A percentile compares a stretch with the other conserved stretches of the same genome.
Conservation (phyloP, 2,888 invertebrate species). For the Tineola bisselliella region DNA sequence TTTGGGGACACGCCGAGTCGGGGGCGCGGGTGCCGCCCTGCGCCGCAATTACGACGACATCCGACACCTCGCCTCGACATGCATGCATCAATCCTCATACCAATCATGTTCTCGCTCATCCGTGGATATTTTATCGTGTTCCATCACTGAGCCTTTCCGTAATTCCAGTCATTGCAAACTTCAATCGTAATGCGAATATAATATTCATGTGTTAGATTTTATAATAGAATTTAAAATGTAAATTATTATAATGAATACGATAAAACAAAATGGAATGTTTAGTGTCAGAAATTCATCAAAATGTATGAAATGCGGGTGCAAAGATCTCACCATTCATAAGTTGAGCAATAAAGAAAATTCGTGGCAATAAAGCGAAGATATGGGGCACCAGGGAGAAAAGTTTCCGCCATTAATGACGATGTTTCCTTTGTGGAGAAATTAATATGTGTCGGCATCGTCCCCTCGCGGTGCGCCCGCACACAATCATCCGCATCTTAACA, state of each 20-base stretch:
- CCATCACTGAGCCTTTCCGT: background rate
- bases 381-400: constrained; percentile 23
- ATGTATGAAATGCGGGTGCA: constrained; percentile 1
- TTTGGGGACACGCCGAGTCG: constrained; percentile 5
- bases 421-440: constrained; percentile 35
- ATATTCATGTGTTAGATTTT: too few relatives aligned
- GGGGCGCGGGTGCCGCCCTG: background rate
- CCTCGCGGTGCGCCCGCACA: background rate
- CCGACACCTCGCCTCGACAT: constrained; percentile 17
- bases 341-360: constrained; percentile 42
- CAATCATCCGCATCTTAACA: constrained; percentile 6
- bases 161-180: background rate
- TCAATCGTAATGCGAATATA: background rate
- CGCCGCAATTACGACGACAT: constrained; percentile 16
- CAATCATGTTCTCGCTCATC: constrained; percentile 3
- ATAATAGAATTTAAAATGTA: background rate
- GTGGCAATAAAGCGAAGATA: constrained; percentile 34
- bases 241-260: background rate
- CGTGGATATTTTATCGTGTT: constrained; percentile 2
- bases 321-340: constrained; percentile 28
- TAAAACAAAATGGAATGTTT: background rate
- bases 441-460: constrained; percentile 26
- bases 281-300: background rate
- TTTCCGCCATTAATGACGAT: constrained; percentile 30
- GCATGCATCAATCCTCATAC: constrained; percentile 8